Conservation (phyloP, 2,888 invertebrate genomes). For the Cremastinae sp. region DNA sequence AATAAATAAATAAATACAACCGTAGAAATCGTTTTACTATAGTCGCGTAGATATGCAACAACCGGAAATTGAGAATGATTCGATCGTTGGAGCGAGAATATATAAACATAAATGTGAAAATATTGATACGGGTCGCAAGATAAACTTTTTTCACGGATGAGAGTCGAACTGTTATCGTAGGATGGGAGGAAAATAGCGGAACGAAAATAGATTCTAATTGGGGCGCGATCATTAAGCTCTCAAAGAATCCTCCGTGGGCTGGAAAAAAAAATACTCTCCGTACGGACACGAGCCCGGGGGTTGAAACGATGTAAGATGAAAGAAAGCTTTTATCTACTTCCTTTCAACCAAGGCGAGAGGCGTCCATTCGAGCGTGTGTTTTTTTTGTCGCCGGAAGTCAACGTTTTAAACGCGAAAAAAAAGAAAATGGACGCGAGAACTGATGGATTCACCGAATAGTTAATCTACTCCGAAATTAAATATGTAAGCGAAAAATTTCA, state of each 20-base stretch:
- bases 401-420: not conserved
- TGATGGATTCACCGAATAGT: not conserved
- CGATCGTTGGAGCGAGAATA: no score
- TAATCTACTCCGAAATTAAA: slow-evolving; percentile 10
- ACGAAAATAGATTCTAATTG: slow-evolving; percentile 61
- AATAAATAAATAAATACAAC: no score
- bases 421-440: not conserved
- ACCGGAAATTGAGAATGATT: no score
- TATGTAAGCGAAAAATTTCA: not conserved
- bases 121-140: not conserved
- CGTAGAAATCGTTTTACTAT: no score
- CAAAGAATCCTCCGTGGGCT: slow-evolving; percentile 48
- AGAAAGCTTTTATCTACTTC: slow-evolving; percentile 29
- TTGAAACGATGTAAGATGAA: slow-evolving; percentile 58
- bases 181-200: not conserved
- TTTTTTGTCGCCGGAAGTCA: not conserved
- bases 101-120: no score
- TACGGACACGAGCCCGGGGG: slow-evolving; percentile 11
- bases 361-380: no score
- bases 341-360: not conserved
- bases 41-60: no score
- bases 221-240: slow-evolving; percentile 53
- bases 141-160: not conserved
- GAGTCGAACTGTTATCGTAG: slow-evolving; percentile 13
- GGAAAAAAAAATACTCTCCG: slow-evolving; percentile 27